Base-by-base conservation (phyloP, 2,113 vertebrate genomes). In the Echinops telfairi region DNA sequence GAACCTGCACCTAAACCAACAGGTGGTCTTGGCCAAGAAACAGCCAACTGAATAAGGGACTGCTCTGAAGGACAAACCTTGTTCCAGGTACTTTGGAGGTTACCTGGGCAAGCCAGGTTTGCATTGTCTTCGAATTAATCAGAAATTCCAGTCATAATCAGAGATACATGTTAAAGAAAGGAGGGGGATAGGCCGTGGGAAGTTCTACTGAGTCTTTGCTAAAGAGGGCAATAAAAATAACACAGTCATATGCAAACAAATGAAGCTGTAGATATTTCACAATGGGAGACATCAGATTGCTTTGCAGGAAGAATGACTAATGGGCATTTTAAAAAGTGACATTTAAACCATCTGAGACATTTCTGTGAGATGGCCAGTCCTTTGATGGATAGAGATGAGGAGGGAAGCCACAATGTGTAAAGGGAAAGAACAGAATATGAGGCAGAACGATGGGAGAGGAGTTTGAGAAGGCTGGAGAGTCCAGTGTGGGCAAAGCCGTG, bases 301-400 rank as follows among this genome's bases (percentile, higher is more conserved):
- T 96, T 85, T 90, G 62, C 2, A 33, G 36, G 33, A 93, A 79
- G 62, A 83, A 68, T 22, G 76, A 36, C 43, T 71, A 93, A 29
- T 6, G 2, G 3, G 31, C 57, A 43, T 27, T 22, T 64, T 57
- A 40, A 58, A 29, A 89, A 66, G 20, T 27, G 83, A 62, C 12
- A 60, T 20, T 6, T 68, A 60, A 80, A 25, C 3, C 33, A 22
- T 16, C 31, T 76, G 31, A 84, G 75, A 17, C n/a, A 33, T 79
- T 82, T 78, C 6, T 76, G 11, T 25, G 85, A 40, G 33, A 16
- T 68, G 9, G 47, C 16, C 25, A 17, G 66, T 29, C 75, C 73
- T 87, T 47, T 89, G 85, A 87, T 23, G 29, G 10, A 20, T 53
- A 22, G 40, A 84, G 19, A 71, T 64, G 53, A 73, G 76, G 15